Evolutionary conservation across 1,140 invertebrate genomes (phyloP), one percentile per base, ranked within the genome.

Genomic region (Triops cancriformis): DNA sequence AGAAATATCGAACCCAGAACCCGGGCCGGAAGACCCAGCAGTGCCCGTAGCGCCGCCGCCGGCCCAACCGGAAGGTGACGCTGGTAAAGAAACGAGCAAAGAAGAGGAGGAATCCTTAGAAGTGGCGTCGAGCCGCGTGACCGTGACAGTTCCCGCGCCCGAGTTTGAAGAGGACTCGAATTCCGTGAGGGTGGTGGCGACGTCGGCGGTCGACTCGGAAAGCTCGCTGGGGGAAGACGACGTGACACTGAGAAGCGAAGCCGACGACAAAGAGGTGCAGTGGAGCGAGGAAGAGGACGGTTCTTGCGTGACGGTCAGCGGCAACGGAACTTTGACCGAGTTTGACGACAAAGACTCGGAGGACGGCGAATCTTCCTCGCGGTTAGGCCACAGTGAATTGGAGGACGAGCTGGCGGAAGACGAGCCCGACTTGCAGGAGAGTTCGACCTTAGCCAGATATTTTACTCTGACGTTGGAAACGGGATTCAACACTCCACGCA

Each of bases 1-100:
- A 43, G 74, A 76, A 31, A 72, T 26, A 41, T 28, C 23, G 27
- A 26, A 74, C 26, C 41, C 26, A 31, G 72, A 26, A 72, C 28
- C 73, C 73, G 26, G 80, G 78, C 77, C 81, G 73, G 77, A 79
- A 9, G 83, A 84, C 18, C 90, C 91, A 79, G 91, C 89, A 82
- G 90, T 92, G 73, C 88, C 91, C 81, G 90, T 90, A 78, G 82
- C 88, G 89, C 80, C 85, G 86, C 80, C 84, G 85, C 83, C 64
- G n/a, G n/a, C n/a, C n/a, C n/a, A n/a, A n/a, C 31, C 31, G 31
- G 31, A 37, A 37, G 7, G 7, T 37, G 31, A 37, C 31, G 2
- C n/a, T n/a, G n/a, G n/a, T n/a, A n/a, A 37, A 37, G 82, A 83
- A 43, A 83, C 83, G 3, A 81, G 79, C 51, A 82, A 83, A 73